phyloP scores from a whole-genome alignment of 2,797 vertebrate genomes.

The Telmatherina bonti region DNA sequence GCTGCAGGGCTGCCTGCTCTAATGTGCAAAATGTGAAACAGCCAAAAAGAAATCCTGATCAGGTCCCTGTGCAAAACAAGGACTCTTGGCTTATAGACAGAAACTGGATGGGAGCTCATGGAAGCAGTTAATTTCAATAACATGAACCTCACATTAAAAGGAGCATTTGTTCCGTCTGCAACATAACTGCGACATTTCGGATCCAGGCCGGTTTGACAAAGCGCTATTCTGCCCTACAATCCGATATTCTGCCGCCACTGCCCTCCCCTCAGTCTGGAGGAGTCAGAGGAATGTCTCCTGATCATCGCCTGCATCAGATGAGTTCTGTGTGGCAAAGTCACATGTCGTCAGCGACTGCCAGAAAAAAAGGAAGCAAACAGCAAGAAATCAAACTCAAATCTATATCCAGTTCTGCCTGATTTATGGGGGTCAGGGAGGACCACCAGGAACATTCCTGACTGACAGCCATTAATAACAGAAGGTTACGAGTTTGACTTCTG shows the following conservation, averaged over 20 bases:
- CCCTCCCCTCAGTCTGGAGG: slow-evolving; percentile 46
- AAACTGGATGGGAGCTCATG: too few species aligned
- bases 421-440: slow-evolving; percentile 17
- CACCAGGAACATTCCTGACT: slow-evolving; percentile 11
- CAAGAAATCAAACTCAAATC: slow-evolving; percentile 10
- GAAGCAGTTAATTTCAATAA: too few species aligned
- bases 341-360: slow-evolving; percentile 42
- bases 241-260: slow-evolving; percentile 51
- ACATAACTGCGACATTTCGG: slow-evolving; percentile 14
- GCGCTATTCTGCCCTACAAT: slow-evolving; percentile 49
- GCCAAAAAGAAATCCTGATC: too few species aligned
- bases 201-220: slow-evolving; percentile 39
- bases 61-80: too few species aligned
- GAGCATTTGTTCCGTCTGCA: slow-evolving; percentile 13
- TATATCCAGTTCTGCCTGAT: slow-evolving; percentile 13
- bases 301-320: slow-evolving; percentile 56
- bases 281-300: slow-evolving; percentile 58
- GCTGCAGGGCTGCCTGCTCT: too few species aligned
- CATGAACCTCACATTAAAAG: neutral
- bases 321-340: slow-evolving; percentile 42
- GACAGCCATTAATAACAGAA: slow-evolving; percentile 5
- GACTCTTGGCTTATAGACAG: too few species aligned
- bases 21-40: too few species aligned
- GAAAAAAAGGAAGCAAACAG: slow-evolving; percentile 23
- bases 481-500: neutral